Evolutionary conservation across 2,797 vertebrate genomes (phyloP), one percentile per base, ranked within the genome.

Genomic region (Coregonus sp.): DNA sequence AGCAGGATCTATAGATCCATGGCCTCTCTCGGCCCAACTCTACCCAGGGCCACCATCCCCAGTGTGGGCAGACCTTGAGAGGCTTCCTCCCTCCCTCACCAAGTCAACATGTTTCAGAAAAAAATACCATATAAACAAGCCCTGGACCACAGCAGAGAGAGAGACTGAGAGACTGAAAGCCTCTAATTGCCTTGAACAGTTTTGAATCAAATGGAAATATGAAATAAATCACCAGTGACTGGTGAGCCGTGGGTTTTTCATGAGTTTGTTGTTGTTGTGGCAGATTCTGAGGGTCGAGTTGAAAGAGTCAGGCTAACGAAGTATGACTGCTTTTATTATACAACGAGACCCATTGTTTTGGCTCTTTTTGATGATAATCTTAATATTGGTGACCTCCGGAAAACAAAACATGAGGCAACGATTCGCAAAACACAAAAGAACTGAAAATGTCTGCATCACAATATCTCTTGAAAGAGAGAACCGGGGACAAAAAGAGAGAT

Each of bases 191-290:
- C 5, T 20, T 7, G 59, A 63, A 63, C 88, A 88, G 88, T 85
- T 80, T 74, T 81, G 86, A 89, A 89, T 93, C 88, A 91, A 88
- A 92, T 83, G 84, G 86, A 92, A 93, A 91, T 88, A 89, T 93
- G 90, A 93, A 91, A 91, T 93, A 89, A 90, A 93, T 93, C 92
- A 93, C 78, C 90, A 86, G 88, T 83, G 90, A 92, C 90, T 86
- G 40, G 75, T 63, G 61, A 70, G 20, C 15, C 0, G 50, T 52
- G 88, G 88, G 79, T 82, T 72, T 85, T 87, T 89, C 82, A 73
- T 67, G 15, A 35, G 73, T 74, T 85, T 79, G 65, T 67, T 76
- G 84, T 78, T 82, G 75, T 84, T 90, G 90, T 89, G 88, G 90
- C 86, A 75, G 76, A 87, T 84, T 87, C 71, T 73, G 82, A 86